Evolutionary conservation across 2,797 vertebrate genomes (phyloP).

Genomic region (Leptodactylus fallax): DNA sequence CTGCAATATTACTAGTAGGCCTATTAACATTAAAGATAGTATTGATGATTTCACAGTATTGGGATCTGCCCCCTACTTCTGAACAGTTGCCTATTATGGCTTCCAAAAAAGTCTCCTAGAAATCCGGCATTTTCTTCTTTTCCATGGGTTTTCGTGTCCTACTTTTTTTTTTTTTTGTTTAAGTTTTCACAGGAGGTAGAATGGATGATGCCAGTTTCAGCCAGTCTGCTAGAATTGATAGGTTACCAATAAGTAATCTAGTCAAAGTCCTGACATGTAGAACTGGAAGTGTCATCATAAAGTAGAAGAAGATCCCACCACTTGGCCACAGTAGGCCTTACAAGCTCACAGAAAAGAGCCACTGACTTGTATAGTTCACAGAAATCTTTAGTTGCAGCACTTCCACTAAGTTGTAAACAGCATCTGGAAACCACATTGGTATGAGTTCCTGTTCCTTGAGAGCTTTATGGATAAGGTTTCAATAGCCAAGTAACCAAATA

Average conservation of each 20-base stretch:
- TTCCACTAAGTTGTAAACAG: neutral
- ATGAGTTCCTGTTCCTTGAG: neutral
- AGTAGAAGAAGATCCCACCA: neutral
- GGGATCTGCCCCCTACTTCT: neutral
- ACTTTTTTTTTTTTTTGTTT: neutral
- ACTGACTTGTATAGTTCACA: neutral
- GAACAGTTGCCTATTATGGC: neutral
- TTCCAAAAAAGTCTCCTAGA: neutral
- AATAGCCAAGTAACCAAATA: neutral
- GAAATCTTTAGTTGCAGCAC: neutral
- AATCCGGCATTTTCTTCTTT: neutral
- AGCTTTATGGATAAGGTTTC: neutral
- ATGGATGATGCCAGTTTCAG: too few species aligned
- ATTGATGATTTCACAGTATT: too few species aligned
- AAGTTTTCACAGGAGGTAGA: too few species aligned
- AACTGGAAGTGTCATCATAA: neutral
- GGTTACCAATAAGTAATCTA: too few species aligned
- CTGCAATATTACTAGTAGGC: neutral
- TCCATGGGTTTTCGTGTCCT: neutral
- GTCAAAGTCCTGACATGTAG: neutral
- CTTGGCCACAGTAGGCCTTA: neutral
- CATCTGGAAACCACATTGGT: neutral
- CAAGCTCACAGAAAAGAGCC: neutral
- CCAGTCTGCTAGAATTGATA: too few species aligned
- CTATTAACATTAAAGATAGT: neutral